These are phyloP conservation scores for Tineola bisselliella DNA, from an alignment of 2,888 invertebrate species.

Conservation along the genomic window DNA sequence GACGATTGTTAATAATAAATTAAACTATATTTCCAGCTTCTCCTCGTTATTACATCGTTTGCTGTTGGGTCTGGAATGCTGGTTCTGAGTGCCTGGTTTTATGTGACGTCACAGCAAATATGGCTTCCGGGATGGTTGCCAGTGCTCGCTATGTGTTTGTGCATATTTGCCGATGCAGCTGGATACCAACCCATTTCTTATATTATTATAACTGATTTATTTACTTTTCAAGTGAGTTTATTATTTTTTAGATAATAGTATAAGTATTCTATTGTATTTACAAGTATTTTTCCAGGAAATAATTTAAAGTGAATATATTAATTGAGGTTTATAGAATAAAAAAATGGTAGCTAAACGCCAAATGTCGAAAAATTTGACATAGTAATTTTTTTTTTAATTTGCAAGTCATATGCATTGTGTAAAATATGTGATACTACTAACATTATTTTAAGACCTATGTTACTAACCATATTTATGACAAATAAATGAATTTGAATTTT, in stretches of 20 bases:
- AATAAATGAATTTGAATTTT: too few species aligned
- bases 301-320: too few species aligned
- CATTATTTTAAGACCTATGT: too few species aligned
- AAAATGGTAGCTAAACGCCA: too few species aligned
- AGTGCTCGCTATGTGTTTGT: slow-evolving; percentile 50
- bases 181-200: slow-evolving; percentile 60
- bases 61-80: slow-evolving; percentile 50
- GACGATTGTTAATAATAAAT: neutral
- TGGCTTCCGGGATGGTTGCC: slow-evolving; percentile 59
- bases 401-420: too few species aligned
- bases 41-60: slow-evolving; percentile 47
- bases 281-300: too few species aligned
- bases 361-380: too few species aligned
- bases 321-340: too few species aligned
- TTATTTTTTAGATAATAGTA: neutral
- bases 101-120: slow-evolving; percentile 36
- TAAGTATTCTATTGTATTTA: too few species aligned
- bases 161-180: slow-evolving; percentile 56
- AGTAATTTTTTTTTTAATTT: too few species aligned
- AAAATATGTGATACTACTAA: too few species aligned
- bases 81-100: slow-evolving; percentile 49
- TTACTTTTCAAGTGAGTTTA: slow-evolving; percentile 48
- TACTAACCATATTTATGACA: too few species aligned
- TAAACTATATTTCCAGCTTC: slow-evolving; percentile 41
- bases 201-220: slow-evolving; percentile 56